A percentile compares a stretch with the other conserved stretches of the same genome.
These are phyloP conservation scores for Mycetomoellerius zeteki DNA, from an alignment of 1,140 invertebrate species.

Conservation along the genomic window DNA sequence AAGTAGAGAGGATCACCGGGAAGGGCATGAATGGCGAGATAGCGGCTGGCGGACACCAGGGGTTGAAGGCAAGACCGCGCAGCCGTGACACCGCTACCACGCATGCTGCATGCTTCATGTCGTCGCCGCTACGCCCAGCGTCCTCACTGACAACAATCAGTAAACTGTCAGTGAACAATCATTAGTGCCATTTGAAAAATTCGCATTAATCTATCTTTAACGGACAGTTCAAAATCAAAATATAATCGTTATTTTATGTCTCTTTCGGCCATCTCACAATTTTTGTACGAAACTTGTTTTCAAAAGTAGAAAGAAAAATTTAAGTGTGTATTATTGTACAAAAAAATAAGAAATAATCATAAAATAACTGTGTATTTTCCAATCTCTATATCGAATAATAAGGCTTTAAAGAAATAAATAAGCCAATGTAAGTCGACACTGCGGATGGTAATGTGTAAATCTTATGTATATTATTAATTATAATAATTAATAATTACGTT, in stretches of 20 bases:
- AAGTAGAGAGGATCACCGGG: constrained; percentile 90
- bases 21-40: constrained; percentile 89
- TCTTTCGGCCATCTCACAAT: neutral
- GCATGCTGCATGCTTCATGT: constrained; percentile 87
- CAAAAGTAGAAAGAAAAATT: neutral
- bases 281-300: neutral
- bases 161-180: neutral
- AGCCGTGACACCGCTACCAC: constrained; percentile 87
- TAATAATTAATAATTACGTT: too few relatives aligned
- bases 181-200: neutral
- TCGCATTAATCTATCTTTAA: neutral
- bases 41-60: constrained; percentile 88
- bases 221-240: neutral
- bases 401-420: too few relatives aligned
- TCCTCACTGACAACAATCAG: constrained; percentile 81
- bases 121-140: constrained; percentile 87
- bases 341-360: neutral
- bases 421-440: too few relatives aligned
- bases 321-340: too few relatives aligned
- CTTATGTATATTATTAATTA: too few relatives aligned
- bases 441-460: too few relatives aligned
- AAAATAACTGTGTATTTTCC: neutral
- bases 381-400: neutral
- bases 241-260: neutral
- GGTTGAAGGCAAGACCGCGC: constrained; percentile 87